Percentiles rank a stretch among this genome's conserved stretches.
Conservation (phyloP, 2,797 vertebrate genomes). For the Sebastiscus albofasciatus region DNA sequence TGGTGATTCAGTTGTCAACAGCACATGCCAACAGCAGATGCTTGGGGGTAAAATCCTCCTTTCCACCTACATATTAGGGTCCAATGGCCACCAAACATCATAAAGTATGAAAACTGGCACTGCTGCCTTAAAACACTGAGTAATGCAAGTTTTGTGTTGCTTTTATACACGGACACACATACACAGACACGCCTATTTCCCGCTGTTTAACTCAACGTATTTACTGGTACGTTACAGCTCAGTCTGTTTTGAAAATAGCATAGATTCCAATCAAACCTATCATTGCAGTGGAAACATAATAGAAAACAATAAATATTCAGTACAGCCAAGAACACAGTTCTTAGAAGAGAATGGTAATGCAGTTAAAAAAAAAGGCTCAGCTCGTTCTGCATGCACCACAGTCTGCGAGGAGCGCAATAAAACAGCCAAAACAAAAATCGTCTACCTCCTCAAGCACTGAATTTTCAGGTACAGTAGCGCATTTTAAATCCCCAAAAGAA, state of each 20-base stretch:
- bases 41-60: constrained; percentile 33
- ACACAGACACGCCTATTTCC: not conserved
- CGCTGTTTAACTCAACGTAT: not conserved
- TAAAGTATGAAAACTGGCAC: constrained; percentile 2
- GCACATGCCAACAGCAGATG: constrained; percentile 48
- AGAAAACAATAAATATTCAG: constrained; percentile 22
- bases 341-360: constrained; percentile 14
- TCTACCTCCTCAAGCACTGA: constrained; percentile 1
- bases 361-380: constrained; percentile 1
- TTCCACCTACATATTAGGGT: constrained; percentile 28
- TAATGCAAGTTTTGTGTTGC: not conserved
- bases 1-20: constrained; percentile 54
- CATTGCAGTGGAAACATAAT: not conserved
- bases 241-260: constrained; percentile 16
- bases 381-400: constrained; percentile 14
- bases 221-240: not conserved
- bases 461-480: not conserved
- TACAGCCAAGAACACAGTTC: not conserved
- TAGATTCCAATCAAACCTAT: constrained; percentile 26
- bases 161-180: not conserved
- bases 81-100: constrained; percentile 8
- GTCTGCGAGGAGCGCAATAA: not conserved
- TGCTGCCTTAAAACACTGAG: not conserved
- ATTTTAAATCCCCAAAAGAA: constrained; percentile 2
- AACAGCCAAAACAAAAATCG: constrained; percentile 25